These are phyloP conservation scores for Acyrthosiphon pisum DNA, from an alignment of 1,140 invertebrate species.

Conservation along the genomic window DNA sequence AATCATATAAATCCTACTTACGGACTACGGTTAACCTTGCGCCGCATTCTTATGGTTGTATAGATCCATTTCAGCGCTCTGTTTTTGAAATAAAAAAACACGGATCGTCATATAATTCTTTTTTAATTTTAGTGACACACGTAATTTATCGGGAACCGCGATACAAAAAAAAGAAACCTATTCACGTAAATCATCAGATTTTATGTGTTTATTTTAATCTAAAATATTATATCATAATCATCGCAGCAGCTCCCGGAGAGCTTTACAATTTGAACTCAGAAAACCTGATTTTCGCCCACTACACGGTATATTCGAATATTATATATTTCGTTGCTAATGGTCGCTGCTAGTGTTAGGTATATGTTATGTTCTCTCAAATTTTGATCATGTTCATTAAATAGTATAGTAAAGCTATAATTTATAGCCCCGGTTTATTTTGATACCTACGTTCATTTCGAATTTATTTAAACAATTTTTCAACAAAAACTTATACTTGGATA, in stretches of 20 bases:
- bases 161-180: not conserved
- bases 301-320: not conserved
- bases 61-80: no score
- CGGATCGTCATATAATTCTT: not conserved
- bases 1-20: not conserved
- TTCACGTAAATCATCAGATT: not conserved
- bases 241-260: not conserved
- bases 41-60: not conserved
- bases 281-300: slow-evolving; percentile 36
- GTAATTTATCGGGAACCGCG: not conserved
- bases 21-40: not conserved
- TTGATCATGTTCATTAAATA: not conserved
- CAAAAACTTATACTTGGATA: not conserved
- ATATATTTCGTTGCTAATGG: not conserved
- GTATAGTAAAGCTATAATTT: slow-evolving; percentile 9
- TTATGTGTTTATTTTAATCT: not conserved
- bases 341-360: not conserved
- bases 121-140: not conserved
- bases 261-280: not conserved
- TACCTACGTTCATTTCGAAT: not conserved
- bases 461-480: slow-evolving; percentile 13
- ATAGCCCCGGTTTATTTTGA: slow-evolving; percentile 14
- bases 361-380: not conserved
- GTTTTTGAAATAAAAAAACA: not conserved
- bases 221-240: not conserved